Evolutionary conservation across 2,888 invertebrate species (phyloP), one percentile per base, ranked within the genome.

Genomic region (Apotomis capreana): DNA sequence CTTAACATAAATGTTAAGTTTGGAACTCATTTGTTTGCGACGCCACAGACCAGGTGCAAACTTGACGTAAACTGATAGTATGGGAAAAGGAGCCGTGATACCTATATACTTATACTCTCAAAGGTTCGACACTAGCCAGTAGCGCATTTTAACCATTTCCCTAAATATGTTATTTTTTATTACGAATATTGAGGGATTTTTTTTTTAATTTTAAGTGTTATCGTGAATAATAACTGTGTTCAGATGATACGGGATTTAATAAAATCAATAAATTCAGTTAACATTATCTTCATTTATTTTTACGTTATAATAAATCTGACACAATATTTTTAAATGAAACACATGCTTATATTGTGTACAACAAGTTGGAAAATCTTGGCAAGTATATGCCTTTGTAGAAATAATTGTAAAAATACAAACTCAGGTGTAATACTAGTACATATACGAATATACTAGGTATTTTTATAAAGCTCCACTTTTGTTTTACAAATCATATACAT

Each of bases 401-500:
- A 89, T 90, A 86, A 88, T 87, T 92, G 92, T 90, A 92, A 93
- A 93, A 93, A 91, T 93, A 93, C 91, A 92, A 93, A 93, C 89
- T 88, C 87, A 84, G 84, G 88, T 88, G 87, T 87, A 85, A 87
- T 87, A 85, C 83, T 86, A 68, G 71, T 62, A 68, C 70, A 62
- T 68, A 87, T 91, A 90, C 84, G 83, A 84, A 84, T 89, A 91
- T 84, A 88, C 92, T 92, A 92, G 92, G 91, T 93, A 92, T 91
- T 91, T 90, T 89, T 82, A 93, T 93, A 93, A 93, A 93, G 93
- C 93, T 93, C 89, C 89, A 90, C 87, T 90, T 90, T 93, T 93
- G 92, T 93, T 93, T 92, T 90, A 93, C 91, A 92, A 91, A 89
- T 91, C 91, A 89, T 92, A 74, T 70, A 90, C 90, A 90, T 90